Base-by-base conservation (phyloP, 1,140 invertebrate genomes). In the Diorhabda elongata region DNA sequence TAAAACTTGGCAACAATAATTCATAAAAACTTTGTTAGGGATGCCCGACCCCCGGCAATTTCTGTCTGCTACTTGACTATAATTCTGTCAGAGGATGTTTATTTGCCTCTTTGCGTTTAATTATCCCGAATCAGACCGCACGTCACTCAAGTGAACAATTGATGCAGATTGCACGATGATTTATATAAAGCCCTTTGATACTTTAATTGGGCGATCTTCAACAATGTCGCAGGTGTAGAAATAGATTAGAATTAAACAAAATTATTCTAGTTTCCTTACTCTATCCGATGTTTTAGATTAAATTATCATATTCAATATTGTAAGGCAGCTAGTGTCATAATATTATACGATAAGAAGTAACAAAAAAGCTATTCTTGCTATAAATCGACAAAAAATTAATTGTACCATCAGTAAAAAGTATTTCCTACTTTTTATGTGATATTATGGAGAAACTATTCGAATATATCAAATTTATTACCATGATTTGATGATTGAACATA, bases 61-160 rank as follows among this genome's bases (percentile, higher is more conserved):
- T 62, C 42, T 62, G 61, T 62, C 61, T 45, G 61, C 61, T 62
- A 62, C 61, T 62, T 62, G 61, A 44, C 61, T 62, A 62, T 62
- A 62, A 62, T 43, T 62, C 61, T 62, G 61, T 62, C 61, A n/a
- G 9, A 5, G 61, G 44, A 43, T n/a, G 6, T 62, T 62, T 62
- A 62, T 62, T 52, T 52, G 43, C 42, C 43, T 62, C 61, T 62
- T 62, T 62, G 61, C 61, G 42, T 62, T 62, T 62, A 62, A 62
- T 62, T 62, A 62, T 62, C 42, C 44, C 41, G 61, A 62, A 62
- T 62, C 42, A 62, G 61, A 44, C 7, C 6, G 9, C 61, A 43
- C n/a, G 61, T 62, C 61, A 62, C 43, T 62, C 61, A 62, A 9
- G n/a, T 42, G 41, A 4, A 43, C 43, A 41, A 62, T 43, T 41